These are phyloP conservation scores for Arctopsyche grandis DNA, from an alignment of 1,140 invertebrate species.

Conservation along the genomic window DNA sequence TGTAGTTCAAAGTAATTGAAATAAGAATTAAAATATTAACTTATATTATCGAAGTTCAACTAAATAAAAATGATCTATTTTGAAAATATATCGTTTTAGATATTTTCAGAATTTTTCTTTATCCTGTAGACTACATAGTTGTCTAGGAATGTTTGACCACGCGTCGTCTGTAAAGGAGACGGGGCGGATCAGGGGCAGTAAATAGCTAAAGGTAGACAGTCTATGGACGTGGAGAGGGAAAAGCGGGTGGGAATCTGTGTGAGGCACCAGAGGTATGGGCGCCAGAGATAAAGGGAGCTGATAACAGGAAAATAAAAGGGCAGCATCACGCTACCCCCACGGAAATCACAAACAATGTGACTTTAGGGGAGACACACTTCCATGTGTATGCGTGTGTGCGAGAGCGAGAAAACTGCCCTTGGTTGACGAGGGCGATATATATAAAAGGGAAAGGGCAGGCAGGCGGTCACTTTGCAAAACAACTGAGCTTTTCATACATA, in stretches of 20 bases:
- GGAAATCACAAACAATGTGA: conserved; percentile 47
- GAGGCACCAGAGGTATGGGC: not conserved
- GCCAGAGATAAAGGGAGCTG: conserved; percentile 50
- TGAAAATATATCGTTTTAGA: no score
- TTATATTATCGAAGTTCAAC: no score
- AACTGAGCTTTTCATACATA: conserved; percentile 22
- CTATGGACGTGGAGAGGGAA: not conserved
- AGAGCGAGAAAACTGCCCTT: not conserved
- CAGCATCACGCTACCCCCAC: conserved; percentile 37
- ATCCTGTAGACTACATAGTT: not conserved
- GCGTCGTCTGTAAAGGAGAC: not conserved
- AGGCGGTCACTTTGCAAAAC: conserved; percentile 46
- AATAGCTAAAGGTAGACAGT: conserved; percentile 25
- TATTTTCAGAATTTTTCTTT: no score
- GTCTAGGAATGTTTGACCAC: not conserved
- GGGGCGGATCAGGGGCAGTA: not conserved
- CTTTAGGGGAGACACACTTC: conserved; percentile 20
- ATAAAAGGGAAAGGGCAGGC: conserved; percentile 21
- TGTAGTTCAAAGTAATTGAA: no score
- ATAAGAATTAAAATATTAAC: no score
- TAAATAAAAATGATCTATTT: no score
- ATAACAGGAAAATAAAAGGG: conserved; percentile 54
- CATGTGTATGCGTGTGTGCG: not conserved
- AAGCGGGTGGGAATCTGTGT: not conserved
- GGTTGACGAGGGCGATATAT: conserved; percentile 5